Conservation (phyloP, 2,113 vertebrate species). For the Centrocercus urophasianus region DNA sequence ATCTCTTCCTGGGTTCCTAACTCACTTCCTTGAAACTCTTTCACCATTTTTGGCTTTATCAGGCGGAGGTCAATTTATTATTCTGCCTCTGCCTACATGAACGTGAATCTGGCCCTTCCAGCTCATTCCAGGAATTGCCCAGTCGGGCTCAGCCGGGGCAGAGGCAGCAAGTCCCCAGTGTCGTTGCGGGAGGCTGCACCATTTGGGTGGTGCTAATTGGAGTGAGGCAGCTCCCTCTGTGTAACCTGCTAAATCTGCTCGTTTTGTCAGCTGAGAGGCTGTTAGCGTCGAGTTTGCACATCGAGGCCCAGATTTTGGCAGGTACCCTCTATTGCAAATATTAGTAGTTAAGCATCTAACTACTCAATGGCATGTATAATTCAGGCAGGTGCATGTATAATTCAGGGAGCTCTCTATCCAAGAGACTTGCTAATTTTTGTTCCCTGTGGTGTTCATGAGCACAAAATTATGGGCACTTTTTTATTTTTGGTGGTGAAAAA, state of each 20-base stretch:
- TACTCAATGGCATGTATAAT: slow-evolving; percentile 63
- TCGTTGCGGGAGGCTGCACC: neutral
- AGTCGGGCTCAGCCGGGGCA: neutral
- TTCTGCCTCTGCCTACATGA: neutral
- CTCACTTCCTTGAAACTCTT: slow-evolving; percentile 56
- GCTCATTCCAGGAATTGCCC: slow-evolving; percentile 44
- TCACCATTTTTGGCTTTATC: slow-evolving; percentile 28
- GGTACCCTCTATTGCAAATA: slow-evolving; percentile 20
- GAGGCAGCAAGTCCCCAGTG: neutral
- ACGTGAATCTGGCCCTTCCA: neutral
- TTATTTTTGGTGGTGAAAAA: slow-evolving; percentile 21
- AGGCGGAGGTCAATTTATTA: slow-evolving; percentile 8
- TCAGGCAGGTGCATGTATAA: slow-evolving; percentile 58
- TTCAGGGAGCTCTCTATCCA: slow-evolving; percentile 25
- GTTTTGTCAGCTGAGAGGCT: neutral
- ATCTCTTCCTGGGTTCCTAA: slow-evolving; percentile 12
- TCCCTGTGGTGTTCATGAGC: slow-evolving; percentile 3
- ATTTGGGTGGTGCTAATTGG: slow-evolving; percentile 32
- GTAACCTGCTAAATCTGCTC: neutral
- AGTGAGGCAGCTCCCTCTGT: neutral
- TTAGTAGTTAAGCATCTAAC: slow-evolving; percentile 52
- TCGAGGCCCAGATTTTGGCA: slow-evolving; percentile 13
- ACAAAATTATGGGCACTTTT: neutral
- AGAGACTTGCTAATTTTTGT: slow-evolving; percentile 55
- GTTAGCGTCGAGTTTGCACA: neutral